Evolutionary conservation across 2,888 invertebrate genomes (phyloP), one percentile per base, ranked within the genome.

Genomic region (Ferdinandea cuprea): DNA sequence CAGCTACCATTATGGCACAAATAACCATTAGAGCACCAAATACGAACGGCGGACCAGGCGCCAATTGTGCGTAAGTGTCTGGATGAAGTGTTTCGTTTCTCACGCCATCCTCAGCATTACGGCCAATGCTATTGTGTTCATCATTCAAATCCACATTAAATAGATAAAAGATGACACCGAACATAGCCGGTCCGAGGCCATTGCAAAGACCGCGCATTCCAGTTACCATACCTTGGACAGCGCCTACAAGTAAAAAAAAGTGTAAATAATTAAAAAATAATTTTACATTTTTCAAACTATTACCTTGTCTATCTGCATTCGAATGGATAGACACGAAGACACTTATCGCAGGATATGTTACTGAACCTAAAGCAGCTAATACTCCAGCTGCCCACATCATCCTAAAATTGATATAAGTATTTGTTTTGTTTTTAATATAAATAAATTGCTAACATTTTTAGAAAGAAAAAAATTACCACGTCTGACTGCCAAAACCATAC

Each of bases 301-400:
- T 88, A 92, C 96, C 99, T 92, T 99, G 99, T 88, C 98, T 95
- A 91, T 99, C 99, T n/a, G 97, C 96, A 88, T 98, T 96, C 85
- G 99, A 98, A 91, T 99, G 98, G 89, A 98, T 96, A 11, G 99
- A 99, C 68, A 99, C 99, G 91, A 98, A 99, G 37, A 99, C 97
- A 91, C 98, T 98, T 89, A 99, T 99, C 68, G 99, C 98, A 35
- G 99, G 99, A 92, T 99, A 99, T 3, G 99, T 99, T 87, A 99
- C 95, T 86, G 98, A 98, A 83, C 98, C 98, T 87, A 99, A 94
- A 11, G 99, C 97, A 37, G 99, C 99, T 86, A 99, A 92, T 86
- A 98, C 94, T 66, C 99, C 99, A 8, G 99, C 99, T 40, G 97
- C 96, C 99, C 99, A 99, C 98, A 99, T 99, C 96, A 99, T 98